phyloP scores from a whole-genome alignment of 2,113 vertebrate genomes.

The Phainopepla nitens region DNA sequence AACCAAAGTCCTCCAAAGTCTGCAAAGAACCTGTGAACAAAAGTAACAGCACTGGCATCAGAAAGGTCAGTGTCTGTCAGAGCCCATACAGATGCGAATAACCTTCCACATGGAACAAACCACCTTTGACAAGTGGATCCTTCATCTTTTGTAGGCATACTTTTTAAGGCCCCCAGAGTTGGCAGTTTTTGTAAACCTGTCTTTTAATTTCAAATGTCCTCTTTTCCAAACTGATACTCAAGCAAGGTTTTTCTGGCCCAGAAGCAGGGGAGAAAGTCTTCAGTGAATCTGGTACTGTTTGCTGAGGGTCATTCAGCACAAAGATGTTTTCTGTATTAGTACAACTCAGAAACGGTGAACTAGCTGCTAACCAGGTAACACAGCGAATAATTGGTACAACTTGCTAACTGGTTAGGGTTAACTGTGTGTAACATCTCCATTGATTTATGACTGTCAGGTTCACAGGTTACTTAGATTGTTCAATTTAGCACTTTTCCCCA shows the following conservation, averaged over 20 bases:
- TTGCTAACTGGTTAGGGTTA: conserved; percentile 45
- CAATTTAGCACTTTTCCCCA: conserved; percentile 37
- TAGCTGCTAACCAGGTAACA: neutral
- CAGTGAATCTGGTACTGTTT: neutral
- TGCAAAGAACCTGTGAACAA: neutral
- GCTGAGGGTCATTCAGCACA: neutral
- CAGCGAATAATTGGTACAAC: neutral
- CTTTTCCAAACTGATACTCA: neutral
- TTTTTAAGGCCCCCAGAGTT: neutral
- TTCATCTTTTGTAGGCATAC: neutral
- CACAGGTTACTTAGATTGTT: conserved; percentile 17
- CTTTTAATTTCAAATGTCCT: neutral
- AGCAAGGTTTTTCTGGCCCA: neutral
- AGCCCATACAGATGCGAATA: neutral
- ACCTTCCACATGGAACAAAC: neutral
- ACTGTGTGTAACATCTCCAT: neutral
- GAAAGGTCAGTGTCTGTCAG: neutral
- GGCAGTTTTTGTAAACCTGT: neutral
- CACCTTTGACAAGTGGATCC: neutral
- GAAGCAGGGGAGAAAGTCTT: neutral
- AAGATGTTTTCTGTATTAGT: neutral
- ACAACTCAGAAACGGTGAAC: neutral
- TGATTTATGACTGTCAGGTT: conserved; percentile 31
- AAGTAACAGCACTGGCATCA: neutral
- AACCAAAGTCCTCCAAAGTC: neutral